Base-by-base conservation (phyloP, 1,140 invertebrate species). In the Drosophila bocqueti region DNA sequence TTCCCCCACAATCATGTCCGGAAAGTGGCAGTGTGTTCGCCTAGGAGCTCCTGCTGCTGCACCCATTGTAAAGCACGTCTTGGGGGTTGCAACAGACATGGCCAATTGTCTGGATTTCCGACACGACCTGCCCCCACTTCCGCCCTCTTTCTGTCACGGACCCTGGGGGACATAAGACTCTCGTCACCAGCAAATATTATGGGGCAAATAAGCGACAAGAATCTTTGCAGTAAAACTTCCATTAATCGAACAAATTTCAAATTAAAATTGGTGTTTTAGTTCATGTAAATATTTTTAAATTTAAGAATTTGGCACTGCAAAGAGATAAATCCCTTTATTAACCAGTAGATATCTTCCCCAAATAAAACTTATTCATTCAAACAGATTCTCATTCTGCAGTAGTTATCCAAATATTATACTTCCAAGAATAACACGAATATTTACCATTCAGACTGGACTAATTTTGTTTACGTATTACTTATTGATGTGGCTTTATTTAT, bases 51-150 rank as follows among this genome's bases (percentile, higher is more conserved):
- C 42, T 50, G 67, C 67, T 71, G 83, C 83, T 71, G 83, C 83
- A 85, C 83, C 83, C 83, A 85, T 67, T 64, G 43, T 55, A 68
- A 54, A 66, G 63, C 54, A 67, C n/a, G 43, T 40, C 57, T 47
- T 65, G 61, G 66, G 54, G 50, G 63, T 79, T 83, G 80, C 57
- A 63, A 67, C 65, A 67, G 49, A 66, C 60, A 47, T 36, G 42
- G 43, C 67, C 73, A 81, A 81, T 75, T 85, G 83, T 85, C 78
- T 81, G 64, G 75, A 79, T 86, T 79, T 86, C 83, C 66, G 74
- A 40, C 67, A 46, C 49, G 63, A 68, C 67, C 63, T 55, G 67
- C n/a, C 49, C 49, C 49, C 49, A 68, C 49, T 31, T 71, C 67
- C 62, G 29, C 18, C 7, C 61, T 64, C 65, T 54, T 68, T 47